These are phyloP conservation scores for Oncorhynchus nerka DNA, from an alignment of 2,113 vertebrate species.

Conservation along the genomic window DNA sequence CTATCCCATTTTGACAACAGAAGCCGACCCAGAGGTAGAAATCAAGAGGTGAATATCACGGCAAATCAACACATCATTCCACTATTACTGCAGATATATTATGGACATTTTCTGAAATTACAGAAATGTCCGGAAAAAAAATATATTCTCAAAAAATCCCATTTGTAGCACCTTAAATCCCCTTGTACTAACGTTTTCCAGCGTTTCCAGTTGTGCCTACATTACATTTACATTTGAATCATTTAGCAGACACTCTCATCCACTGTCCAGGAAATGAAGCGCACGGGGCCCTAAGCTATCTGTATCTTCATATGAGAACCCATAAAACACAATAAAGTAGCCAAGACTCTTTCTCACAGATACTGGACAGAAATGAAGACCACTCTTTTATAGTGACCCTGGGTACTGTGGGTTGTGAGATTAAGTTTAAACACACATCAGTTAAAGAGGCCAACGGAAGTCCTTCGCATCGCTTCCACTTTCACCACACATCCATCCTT, in stretches of 20 bases:
- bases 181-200: no score
- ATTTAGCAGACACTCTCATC: background rate
- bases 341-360: background rate
- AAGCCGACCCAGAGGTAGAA: no score
- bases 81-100: no score
- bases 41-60: no score
- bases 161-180: no score
- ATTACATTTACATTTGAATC: no score
- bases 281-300: background rate
- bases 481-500: conserved; percentile 42
- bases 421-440: background rate
- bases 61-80: no score
- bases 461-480: conserved; percentile 55
- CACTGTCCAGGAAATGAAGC: background rate
- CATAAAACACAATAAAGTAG: background rate
- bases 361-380: background rate
- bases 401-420: background rate
- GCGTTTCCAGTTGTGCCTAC: no score
- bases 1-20: no score
- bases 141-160: no score
- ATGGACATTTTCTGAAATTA: no score
- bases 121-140: no score
- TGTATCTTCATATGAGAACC: background rate
- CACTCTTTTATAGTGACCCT: background rate
- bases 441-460: conserved; percentile 40